Conservation (phyloP, 1,140 invertebrate genomes). For the Episyrphus balteatus region DNA sequence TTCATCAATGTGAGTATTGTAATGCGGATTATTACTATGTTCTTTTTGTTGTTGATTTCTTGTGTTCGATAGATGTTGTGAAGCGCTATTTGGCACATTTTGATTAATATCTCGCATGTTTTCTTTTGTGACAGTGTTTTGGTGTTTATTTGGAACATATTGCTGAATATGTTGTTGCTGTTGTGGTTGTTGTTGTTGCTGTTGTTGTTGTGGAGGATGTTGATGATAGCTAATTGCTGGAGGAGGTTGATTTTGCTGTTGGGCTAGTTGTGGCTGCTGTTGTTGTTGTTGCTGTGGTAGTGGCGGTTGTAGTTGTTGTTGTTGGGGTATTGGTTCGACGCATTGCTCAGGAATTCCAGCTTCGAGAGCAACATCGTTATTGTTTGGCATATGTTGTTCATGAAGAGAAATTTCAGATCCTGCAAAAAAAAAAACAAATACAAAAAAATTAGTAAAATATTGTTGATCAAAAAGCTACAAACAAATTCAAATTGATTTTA, state of each 20-base stretch:
- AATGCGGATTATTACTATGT: not conserved
- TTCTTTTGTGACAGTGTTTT: conserved; percentile 8
- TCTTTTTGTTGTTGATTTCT: not conserved
- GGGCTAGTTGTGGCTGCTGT: no score
- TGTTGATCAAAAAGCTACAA: no score
- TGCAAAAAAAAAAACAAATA: no score
- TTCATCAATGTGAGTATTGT: not conserved
- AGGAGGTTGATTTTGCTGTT: not conserved
- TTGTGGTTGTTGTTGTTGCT: not conserved
- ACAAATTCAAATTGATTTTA: no score
- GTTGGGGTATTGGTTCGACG: not conserved
- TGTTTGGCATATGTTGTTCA: no score
- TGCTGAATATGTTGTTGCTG: conserved; percentile 9
- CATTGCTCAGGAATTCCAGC: no score
- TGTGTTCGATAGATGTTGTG: conserved; percentile 1
- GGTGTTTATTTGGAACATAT: conserved; percentile 13
- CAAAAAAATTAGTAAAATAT: no score
- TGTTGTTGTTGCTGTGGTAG: not conserved
- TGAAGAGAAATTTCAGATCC: no score
- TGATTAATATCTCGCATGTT: not conserved
- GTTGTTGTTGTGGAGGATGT: conserved; percentile 1
- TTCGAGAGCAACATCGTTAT: no score
- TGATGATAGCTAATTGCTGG: conserved; percentile 3
- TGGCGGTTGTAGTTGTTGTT: conserved; percentile 10
- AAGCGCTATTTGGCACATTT: not conserved